phyloP scores from a whole-genome alignment of 1,140 invertebrate species.

The Drosophila obscura region DNA sequence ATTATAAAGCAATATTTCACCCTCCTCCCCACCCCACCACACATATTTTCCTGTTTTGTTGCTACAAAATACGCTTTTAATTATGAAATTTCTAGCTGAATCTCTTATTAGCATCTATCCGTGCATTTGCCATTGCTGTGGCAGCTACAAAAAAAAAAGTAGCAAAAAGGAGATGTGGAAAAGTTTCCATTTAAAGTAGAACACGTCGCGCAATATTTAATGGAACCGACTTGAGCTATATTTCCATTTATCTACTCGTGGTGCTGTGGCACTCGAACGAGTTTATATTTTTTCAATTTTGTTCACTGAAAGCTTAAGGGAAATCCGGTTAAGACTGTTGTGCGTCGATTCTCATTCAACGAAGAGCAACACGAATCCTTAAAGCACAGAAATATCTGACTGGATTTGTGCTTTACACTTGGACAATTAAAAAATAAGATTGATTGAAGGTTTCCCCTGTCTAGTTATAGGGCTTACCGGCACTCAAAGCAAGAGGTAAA shows the following conservation, averaged over 20 bases:
- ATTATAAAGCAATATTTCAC: constrained; percentile 10
- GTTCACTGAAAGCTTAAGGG: constrained; percentile 5
- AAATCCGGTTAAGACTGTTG: constrained; percentile 11
- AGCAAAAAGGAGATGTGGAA: too few species aligned
- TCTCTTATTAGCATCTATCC: constrained; percentile 12
- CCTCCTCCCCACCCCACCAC: neutral
- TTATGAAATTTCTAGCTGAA: constrained; percentile 22
- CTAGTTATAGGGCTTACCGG: constrained; percentile 29
- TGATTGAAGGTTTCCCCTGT: constrained; percentile 25
- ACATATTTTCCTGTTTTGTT: constrained; percentile 16
- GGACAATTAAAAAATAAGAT: constrained; percentile 29
- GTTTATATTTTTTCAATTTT: constrained; percentile 7
- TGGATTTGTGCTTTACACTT: constrained; percentile 21
- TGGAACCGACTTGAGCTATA: constrained; percentile 9
- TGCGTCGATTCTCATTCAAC: constrained; percentile 12
- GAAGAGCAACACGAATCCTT: constrained; percentile 3
- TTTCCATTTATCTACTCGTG: constrained; percentile 22
- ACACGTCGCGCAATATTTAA: constrained; percentile 11
- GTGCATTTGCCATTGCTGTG: too few species aligned
- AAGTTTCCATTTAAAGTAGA: neutral
- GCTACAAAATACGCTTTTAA: constrained; percentile 16
- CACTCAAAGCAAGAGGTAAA: constrained; percentile 12
- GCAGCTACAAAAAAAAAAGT: too few species aligned
- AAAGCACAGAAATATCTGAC: neutral
- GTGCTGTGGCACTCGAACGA: neutral